phyloP scores from a whole-genome alignment of 2,113 vertebrate genomes.

The Hippocampus mohnikei region DNA sequence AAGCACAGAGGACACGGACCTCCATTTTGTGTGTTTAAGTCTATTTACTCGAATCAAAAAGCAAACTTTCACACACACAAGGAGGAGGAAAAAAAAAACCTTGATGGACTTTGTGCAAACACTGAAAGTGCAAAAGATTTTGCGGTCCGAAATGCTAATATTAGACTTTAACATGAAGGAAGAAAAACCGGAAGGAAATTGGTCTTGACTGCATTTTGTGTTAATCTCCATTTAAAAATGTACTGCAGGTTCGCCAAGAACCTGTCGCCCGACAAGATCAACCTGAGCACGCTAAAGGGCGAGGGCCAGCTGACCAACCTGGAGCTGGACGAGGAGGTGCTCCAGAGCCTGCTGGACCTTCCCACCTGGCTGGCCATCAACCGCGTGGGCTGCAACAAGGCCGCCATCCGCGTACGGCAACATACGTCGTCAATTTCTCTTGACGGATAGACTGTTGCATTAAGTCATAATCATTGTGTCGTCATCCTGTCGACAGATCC shows the following conservation, averaged over 20 bases:
- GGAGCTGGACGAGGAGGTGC: slow-evolving; percentile 95
- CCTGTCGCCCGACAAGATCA: slow-evolving; percentile 98
- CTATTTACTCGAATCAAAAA: slow-evolving; percentile 24
- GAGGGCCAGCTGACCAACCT: slow-evolving; percentile 97
- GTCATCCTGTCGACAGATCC: slow-evolving; percentile 76
- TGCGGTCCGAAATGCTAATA: slow-evolving; percentile 3
- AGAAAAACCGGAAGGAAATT: background rate
- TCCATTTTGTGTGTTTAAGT: slow-evolving; percentile 20
- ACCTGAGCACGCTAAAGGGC: slow-evolving; percentile 94
- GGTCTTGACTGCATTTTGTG: background rate
- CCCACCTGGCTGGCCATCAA: slow-evolving; percentile 98
- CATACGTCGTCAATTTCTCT: background rate
- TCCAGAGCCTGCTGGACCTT: slow-evolving; percentile 97
- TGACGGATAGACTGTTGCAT: background rate
- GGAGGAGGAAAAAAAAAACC: background rate
- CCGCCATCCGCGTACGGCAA: slow-evolving; percentile 83
- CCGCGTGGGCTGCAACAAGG: slow-evolving; percentile 96
- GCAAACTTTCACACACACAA: slow-evolving; percentile 12
- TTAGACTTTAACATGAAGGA: background rate
- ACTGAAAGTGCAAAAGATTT: background rate
- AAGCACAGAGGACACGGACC: slow-evolving; percentile 22
- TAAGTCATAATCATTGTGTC: slow-evolving; percentile 8
- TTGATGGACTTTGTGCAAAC: background rate
- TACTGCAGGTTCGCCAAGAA: slow-evolving; percentile 92
- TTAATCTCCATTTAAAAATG: background rate